phyloP scores from a whole-genome alignment of 2,797 vertebrate species.

The Periparus ater region DNA sequence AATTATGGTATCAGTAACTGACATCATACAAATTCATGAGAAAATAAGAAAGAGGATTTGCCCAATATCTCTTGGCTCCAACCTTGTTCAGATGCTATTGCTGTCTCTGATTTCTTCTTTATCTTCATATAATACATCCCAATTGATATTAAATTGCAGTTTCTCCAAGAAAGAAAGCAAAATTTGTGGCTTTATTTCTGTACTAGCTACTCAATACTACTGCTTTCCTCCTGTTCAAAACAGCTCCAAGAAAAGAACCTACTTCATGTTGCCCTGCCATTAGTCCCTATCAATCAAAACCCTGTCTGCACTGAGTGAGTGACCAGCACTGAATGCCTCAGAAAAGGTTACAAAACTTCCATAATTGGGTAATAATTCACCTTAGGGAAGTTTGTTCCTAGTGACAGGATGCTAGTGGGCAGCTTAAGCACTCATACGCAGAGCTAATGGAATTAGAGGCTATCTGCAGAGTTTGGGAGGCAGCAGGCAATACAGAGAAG shows the following conservation, averaged over 20 bases:
- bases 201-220: background rate
- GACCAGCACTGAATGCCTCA: background rate
- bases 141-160: background rate
- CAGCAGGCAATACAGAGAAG: background rate
- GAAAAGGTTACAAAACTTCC: background rate
- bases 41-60: background rate
- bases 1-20: background rate
- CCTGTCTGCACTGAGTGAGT: background rate
- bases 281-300: background rate
- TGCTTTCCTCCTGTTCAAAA: background rate
- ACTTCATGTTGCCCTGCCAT: background rate
- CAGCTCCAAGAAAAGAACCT: background rate
- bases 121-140: background rate
- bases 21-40: background rate
- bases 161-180: background rate
- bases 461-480: background rate
- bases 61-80: background rate
- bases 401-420: slow-evolving; percentile 7
- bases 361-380: background rate
- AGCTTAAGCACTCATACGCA: background rate
- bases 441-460: background rate
- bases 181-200: background rate
- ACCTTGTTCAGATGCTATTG: background rate
- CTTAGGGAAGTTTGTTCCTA: background rate
- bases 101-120: background rate